phyloP scores from a whole-genome alignment of 1,140 invertebrate genomes.

The Hylyphantes graminicola region DNA sequence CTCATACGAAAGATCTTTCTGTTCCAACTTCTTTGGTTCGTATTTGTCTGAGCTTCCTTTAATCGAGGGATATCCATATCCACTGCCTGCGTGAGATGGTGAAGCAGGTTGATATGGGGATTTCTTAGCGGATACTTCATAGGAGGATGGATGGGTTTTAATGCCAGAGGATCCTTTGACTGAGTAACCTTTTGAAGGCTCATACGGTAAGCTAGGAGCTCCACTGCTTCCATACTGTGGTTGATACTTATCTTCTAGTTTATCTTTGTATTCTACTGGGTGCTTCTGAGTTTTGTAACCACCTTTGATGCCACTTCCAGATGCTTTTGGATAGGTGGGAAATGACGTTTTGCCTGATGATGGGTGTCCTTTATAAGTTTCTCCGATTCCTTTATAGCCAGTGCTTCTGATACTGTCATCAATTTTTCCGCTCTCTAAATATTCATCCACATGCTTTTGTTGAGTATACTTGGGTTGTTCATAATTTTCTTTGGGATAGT shows the following conservation, averaged over 20 bases:
- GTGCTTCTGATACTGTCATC: neutral
- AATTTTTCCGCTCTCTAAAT: neutral
- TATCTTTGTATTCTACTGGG: neutral
- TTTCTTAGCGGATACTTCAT: neutral
- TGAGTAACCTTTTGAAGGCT: slow-evolving; percentile 1
- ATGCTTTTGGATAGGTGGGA: neutral
- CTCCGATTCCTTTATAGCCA: neutral
- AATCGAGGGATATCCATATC: neutral
- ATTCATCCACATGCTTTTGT: neutral
- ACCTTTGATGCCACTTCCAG: neutral
- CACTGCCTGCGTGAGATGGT: neutral
- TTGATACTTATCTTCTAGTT: neutral
- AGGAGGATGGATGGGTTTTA: neutral
- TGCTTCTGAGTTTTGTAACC: neutral
- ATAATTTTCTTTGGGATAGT: neutral
- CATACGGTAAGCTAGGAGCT: neutral
- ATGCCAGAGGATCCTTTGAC: neutral
- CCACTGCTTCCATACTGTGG: neutral
- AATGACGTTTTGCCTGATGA: neutral
- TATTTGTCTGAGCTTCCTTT: neutral
- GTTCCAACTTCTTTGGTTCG: slow-evolving; percentile 9
- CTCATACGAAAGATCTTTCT: slow-evolving; percentile 27
- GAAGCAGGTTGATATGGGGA: slow-evolving; percentile 29
- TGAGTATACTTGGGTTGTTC: neutral
- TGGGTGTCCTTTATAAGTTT: neutral